Conservation (phyloP, 2,113 vertebrate species). For the Stigmatopora argus region DNA sequence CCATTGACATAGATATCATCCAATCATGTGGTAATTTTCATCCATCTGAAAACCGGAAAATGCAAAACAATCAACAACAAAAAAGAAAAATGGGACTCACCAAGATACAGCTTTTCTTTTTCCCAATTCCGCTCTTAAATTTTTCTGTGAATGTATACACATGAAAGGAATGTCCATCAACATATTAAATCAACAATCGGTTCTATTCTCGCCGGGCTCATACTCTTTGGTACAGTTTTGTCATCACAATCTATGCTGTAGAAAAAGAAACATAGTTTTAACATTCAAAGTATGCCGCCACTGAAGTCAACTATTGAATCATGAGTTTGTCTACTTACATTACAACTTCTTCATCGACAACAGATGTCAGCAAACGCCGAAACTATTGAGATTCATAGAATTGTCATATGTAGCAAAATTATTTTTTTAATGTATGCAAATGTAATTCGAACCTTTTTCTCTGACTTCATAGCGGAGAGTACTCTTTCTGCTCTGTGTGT, state of each 20-base stretch:
- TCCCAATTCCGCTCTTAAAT: background rate
- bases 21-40: too few relatives aligned
- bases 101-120: background rate
- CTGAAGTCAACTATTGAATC: background rate
- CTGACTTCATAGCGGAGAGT: slow-evolving; percentile 23
- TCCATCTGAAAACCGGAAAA: background rate
- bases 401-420: background rate
- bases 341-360: rapidly evolving
- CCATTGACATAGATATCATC: too few relatives aligned
- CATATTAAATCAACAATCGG: background rate
- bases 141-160: background rate
- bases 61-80: background rate
- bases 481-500: slow-evolving; percentile 50
- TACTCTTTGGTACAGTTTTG: slow-evolving; percentile 2
- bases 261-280: slow-evolving; percentile 4
- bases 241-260: slow-evolving; percentile 16
- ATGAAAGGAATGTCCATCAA: background rate
- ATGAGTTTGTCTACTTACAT: slow-evolving; percentile 16
- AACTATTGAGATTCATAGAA: slow-evolving; percentile 3
- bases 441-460: slow-evolving; percentile 37
- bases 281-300: background rate
- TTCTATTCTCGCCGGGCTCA: slow-evolving; percentile 3
- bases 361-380: slow-evolving; percentile 12
- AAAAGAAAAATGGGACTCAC: background rate
- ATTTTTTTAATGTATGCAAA: background rate